Percentiles rank a stretch among this genome's conserved stretches.
Conservation (phyloP, 1,140 invertebrate species). For the Bombus soroeensis region DNA sequence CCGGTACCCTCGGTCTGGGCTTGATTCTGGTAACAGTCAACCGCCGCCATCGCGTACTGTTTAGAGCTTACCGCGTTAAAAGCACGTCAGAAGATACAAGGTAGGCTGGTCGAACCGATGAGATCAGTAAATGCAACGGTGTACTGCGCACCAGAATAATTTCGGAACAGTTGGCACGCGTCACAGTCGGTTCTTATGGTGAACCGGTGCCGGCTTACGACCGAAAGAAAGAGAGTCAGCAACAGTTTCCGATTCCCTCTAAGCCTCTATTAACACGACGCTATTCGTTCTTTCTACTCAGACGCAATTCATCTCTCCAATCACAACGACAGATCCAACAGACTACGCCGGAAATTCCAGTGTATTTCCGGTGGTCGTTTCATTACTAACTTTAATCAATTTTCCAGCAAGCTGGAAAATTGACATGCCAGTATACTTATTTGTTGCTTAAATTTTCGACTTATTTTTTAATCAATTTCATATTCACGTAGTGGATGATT, state of each 20-base stretch:
- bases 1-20: slow-evolving; percentile 67
- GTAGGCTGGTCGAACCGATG: slow-evolving; percentile 8
- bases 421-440: not conserved
- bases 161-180: slow-evolving; percentile 62
- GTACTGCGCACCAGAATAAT: slow-evolving; percentile 54
- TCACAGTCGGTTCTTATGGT: slow-evolving; percentile 67
- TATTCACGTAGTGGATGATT: not conserved
- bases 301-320: slow-evolving; percentile 21
- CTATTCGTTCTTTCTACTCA: slow-evolving; percentile 54
- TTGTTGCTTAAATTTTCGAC: not conserved
- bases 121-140: slow-evolving; percentile 28
- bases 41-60: slow-evolving; percentile 74
- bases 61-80: slow-evolving; percentile 35
- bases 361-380: slow-evolving; percentile 57
- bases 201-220: slow-evolving; percentile 73
- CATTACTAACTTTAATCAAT: slow-evolving; percentile 45
- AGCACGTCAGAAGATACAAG: slow-evolving; percentile 26
- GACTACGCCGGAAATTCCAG: slow-evolving; percentile 58
- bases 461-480: slow-evolving; percentile 3
- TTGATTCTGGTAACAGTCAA: slow-evolving; percentile 78
- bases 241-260: slow-evolving; percentile 65
- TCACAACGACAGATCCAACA: slow-evolving; percentile 24
- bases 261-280: slow-evolving; percentile 35
- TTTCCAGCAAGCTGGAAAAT: not conserved
- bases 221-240: slow-evolving; percentile 63